Conservation (phyloP, 2,113 vertebrate species). For the Crotalus viridis region DNA sequence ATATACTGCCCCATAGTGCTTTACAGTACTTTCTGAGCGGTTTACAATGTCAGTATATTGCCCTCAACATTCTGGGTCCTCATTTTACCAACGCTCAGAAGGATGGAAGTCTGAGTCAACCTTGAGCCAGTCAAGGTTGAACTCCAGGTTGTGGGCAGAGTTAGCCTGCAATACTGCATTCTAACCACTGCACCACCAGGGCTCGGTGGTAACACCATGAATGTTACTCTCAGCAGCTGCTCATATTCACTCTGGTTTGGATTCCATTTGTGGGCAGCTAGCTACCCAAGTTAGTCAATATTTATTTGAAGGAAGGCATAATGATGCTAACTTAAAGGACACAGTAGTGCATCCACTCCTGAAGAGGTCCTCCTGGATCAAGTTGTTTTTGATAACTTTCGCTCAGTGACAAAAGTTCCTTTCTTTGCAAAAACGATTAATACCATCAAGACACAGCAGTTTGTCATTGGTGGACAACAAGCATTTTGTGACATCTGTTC, state of each 20-base stretch:
- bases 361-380: neutral
- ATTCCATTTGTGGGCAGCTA: neutral
- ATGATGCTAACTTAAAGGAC: neutral
- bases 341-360: neutral
- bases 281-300: neutral
- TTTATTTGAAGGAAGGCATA: neutral
- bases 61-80: neutral
- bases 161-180: no score
- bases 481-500: neutral
- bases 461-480: neutral
- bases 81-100: neutral
- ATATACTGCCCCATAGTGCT: neutral
- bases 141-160: neutral
- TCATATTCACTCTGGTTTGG: neutral
- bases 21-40: neutral
- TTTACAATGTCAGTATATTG: neutral
- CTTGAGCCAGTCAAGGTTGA: neutral
- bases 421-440: neutral
- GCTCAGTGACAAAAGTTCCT: neutral
- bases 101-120: neutral
- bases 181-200: no score
- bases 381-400: neutral
- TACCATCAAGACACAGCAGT: neutral
- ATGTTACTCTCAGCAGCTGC: neutral
- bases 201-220: no score